Conservation (phyloP, 2,797 vertebrate species). For the Sebastiscus tertius region DNA sequence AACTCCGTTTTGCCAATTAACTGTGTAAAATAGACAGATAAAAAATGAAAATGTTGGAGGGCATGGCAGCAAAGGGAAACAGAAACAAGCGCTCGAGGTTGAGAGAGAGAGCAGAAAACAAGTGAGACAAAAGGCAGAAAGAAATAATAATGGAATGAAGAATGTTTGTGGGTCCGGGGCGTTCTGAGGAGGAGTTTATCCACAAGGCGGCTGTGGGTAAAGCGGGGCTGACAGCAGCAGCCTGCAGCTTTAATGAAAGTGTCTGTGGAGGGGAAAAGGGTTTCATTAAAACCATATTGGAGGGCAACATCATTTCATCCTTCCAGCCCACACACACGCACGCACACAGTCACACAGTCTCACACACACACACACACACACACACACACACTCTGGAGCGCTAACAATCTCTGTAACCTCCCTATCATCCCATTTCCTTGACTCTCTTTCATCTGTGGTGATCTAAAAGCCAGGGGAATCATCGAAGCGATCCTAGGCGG, state of each 20-base stretch:
- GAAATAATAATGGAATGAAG: slow-evolving; percentile 4
- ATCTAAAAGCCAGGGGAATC: slow-evolving; percentile 49
- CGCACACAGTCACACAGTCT: slow-evolving; percentile 2
- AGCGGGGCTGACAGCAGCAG: slow-evolving; percentile 46
- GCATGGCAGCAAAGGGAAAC: neutral
- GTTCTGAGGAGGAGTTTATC: slow-evolving; percentile 22
- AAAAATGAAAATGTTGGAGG: neutral
- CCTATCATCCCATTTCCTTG: slow-evolving; percentile 30
- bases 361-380: slow-evolving; percentile 5
- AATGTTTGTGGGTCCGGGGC: slow-evolving; percentile 4
- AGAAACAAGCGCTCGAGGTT: neutral
- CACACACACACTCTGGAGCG: slow-evolving; percentile 16
- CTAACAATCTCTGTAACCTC: slow-evolving; percentile 46
- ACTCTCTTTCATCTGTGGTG: slow-evolving; percentile 45
- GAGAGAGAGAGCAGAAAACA: neutral
- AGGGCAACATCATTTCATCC: slow-evolving; percentile 56
- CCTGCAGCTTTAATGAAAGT: slow-evolving; percentile 62
- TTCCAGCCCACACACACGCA: slow-evolving; percentile 14
- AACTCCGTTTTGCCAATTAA: neutral
- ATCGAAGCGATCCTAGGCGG: slow-evolving; percentile 25
- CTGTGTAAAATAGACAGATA: neutral
- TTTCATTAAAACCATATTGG: slow-evolving; percentile 69
- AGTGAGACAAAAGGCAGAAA: neutral
- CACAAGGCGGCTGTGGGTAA: neutral
- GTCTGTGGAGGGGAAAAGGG: slow-evolving; percentile 51